These are phyloP conservation scores for Brachirus orientalis DNA, from an alignment of 2,113 vertebrate genomes.

Conservation along the genomic window DNA sequence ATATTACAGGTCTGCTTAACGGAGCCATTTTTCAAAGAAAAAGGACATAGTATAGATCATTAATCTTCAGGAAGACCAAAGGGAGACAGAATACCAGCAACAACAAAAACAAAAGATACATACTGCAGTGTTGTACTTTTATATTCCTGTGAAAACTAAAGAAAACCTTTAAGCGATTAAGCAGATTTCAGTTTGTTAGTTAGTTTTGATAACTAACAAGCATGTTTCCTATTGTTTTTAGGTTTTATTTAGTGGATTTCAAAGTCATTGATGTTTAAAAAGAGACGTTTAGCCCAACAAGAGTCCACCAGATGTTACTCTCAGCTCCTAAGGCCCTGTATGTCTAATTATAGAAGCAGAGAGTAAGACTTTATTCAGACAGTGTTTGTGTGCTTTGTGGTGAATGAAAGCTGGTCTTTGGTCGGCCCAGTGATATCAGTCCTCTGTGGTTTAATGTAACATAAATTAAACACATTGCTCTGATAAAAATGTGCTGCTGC, in stretches of 20 bases:
- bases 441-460: conserved; percentile 16
- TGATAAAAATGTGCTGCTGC: conserved; percentile 32
- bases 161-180: no score
- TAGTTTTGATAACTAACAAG: no score
- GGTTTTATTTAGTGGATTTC: background rate
- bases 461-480: conserved; percentile 31
- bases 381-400: conserved; percentile 4
- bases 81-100: no score
- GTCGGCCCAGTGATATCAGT: background rate
- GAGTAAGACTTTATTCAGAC: background rate
- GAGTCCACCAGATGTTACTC: conserved; percentile 15
- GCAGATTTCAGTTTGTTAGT: no score
- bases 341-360: conserved; percentile 13
- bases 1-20: no score
- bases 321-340: conserved; percentile 15
- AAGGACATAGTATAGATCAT: no score
- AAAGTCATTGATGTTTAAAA: background rate
- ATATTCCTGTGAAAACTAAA: no score
- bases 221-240: background rate
- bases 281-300: conserved; percentile 12
- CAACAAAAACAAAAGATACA: no score
- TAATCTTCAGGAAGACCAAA: no score
- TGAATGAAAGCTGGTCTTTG: conserved; percentile 12
- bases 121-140: no score
- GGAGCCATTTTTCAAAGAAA: no score